Conservation (phyloP, 53 echinoderm and acorn worm species). For the Echinarachnius parma region DNA sequence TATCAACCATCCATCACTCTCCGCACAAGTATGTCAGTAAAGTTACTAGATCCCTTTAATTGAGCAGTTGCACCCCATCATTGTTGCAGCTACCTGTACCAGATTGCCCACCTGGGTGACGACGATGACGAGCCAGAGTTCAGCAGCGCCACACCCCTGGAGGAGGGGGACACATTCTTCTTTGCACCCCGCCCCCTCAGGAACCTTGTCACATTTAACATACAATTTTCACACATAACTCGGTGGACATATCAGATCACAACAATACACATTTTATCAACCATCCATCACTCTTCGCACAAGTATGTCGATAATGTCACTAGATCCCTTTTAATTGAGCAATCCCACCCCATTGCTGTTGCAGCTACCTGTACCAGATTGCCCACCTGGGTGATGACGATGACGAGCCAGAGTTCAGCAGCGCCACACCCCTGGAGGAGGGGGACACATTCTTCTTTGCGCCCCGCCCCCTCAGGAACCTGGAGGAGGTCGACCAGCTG, state of each 20-base stretch:
- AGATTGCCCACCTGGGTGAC: conserved; percentile 95
- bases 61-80: background rate
- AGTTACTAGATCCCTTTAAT: too few species aligned
- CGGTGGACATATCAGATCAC: too few species aligned
- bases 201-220: too few species aligned
- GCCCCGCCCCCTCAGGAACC: conserved; percentile 87
- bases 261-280: too few species aligned
- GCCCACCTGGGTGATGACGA: conserved; percentile 97
- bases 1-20: too few species aligned
- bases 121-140: conserved; percentile 98
- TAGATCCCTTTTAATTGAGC: too few species aligned
- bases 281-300: too few species aligned
- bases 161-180: conserved; percentile 99
- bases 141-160: conserved; percentile 95
- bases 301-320: too few species aligned
- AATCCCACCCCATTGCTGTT: background rate
- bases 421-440: conserved; percentile 95
- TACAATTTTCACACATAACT: too few species aligned
- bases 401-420: conserved; percentile 95
- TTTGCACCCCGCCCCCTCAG: conserved; percentile 93
- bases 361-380: conserved; percentile 94
- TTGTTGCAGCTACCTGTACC: conserved; percentile 85
- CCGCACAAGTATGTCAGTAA: too few species aligned
- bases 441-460: conserved; percentile 99
- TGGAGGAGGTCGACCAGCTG: conserved; percentile 92